Percentiles rank a stretch among this genome's conserved stretches.
phyloP scores from a whole-genome alignment of 2,797 vertebrate genomes.

The Pygocentrus nattereri region DNA sequence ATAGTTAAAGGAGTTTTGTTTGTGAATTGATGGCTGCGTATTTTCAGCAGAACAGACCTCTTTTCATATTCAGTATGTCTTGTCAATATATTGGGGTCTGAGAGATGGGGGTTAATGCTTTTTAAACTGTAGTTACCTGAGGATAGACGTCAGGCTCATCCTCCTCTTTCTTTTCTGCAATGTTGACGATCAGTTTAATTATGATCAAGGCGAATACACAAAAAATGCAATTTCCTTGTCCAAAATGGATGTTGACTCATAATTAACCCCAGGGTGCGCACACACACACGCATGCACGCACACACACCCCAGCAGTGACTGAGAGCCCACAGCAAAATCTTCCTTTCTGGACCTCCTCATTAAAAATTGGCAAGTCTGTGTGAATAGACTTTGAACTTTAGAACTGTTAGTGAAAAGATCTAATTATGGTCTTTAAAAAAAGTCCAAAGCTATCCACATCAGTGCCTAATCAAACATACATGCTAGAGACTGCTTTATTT shows the following conservation, averaged over 20 bases:
- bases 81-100: neutral
- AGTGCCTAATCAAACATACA: constrained; percentile 52
- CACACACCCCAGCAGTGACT: neutral
- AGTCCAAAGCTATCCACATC: constrained; percentile 36
- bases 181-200: constrained; percentile 34
- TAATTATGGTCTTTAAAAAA: constrained; percentile 38
- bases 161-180: constrained; percentile 15
- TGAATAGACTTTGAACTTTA: constrained; percentile 56
- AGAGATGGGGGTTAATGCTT: neutral
- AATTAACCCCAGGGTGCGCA: constrained; percentile 55
- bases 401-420: constrained; percentile 49
- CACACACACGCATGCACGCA: constrained; percentile 10
- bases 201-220: constrained; percentile 34
- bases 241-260: constrained; percentile 56
- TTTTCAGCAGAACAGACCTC: neutral
- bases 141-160: constrained; percentile 1
- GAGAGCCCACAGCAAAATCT: constrained; percentile 29
- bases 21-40: neutral
- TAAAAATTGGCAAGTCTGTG: constrained; percentile 47
- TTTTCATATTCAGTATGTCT: neutral
- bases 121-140: constrained; percentile 26
- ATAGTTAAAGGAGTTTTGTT: neutral
- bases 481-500: constrained; percentile 52
- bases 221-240: constrained; percentile 39
- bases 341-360: constrained; percentile 50